Percentiles rank a stretch among this genome's conserved stretches.
Evolutionary conservation across 2,113 vertebrate species (phyloP).

Genomic region (Neomonachus schauinslandi): DNA sequence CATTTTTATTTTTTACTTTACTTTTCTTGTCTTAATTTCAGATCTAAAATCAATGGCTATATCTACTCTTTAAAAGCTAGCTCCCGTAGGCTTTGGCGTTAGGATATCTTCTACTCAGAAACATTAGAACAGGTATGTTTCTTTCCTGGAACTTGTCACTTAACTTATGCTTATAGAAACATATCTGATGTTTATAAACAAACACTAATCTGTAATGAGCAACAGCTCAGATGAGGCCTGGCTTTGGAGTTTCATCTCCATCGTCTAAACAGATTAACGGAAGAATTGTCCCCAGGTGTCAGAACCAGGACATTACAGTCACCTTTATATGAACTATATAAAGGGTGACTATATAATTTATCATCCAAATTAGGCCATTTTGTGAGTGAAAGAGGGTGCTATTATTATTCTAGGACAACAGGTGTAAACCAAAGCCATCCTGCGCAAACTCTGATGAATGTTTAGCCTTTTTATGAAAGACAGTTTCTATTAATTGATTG

Average conservation of each 20-base stretch:
- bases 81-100: background rate
- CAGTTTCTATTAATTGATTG: background rate
- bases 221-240: background rate
- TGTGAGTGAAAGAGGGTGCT: background rate
- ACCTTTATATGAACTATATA: background rate
- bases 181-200: background rate
- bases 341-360: background rate
- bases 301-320: slow-evolving; percentile 13
- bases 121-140: background rate
- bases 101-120: background rate
- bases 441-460: background rate
- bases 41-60: background rate
- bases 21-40: background rate
- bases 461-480: background rate
- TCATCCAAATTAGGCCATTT: slow-evolving; percentile 37
- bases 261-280: slow-evolving; percentile 16
- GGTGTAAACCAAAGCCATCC: background rate
- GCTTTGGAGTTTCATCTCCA: background rate
- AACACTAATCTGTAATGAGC: background rate
- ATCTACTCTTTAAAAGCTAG: background rate
- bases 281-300: background rate
- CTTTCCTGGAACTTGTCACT: background rate
- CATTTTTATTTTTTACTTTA: background rate
- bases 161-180: background rate
- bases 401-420: background rate